phyloP scores from a whole-genome alignment of 1,140 invertebrate genomes.

The Drosophila teissieri region DNA sequence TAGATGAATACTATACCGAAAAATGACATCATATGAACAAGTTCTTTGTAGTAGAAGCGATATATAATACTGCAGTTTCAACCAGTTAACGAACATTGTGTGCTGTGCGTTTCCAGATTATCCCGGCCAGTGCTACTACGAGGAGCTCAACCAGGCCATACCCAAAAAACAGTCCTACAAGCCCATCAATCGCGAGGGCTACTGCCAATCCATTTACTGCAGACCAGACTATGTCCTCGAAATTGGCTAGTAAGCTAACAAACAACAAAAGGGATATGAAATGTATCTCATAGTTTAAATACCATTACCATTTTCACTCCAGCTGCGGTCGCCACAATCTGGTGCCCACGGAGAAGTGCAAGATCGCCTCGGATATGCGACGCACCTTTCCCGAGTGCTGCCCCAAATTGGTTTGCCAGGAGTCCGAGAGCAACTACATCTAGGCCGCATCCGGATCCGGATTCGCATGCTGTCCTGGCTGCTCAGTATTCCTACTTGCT shows the following conservation, averaged over 20 bases:
- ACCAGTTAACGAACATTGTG: no score
- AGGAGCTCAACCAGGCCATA: conserved; percentile 76
- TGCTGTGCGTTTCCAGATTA: conserved; percentile 42
- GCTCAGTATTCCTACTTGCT: conserved; percentile 3
- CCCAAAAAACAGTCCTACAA: conserved; percentile 77
- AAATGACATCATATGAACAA: no score
- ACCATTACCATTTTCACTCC: background rate
- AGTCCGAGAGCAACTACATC: conserved; percentile 67
- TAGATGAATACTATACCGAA: background rate
- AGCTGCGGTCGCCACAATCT: conserved; percentile 80
- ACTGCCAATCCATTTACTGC: conserved; percentile 74
- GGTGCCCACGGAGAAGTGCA: conserved; percentile 64
- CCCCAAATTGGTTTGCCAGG: conserved; percentile 67
- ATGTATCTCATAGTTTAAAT: background rate
- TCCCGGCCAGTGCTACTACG: conserved; percentile 78
- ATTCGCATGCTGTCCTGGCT: no score
- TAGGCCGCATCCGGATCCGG: conserved; percentile 21
- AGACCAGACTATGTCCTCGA: conserved; percentile 73
- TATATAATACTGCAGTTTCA: no score
- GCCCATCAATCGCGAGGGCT: conserved; percentile 75
- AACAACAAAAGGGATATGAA: background rate
- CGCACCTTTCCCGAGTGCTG: conserved; percentile 75
- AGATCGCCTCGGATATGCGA: conserved; percentile 69
- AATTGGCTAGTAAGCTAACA: conserved; percentile 69
- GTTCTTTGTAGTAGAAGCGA: no score